phyloP scores from a whole-genome alignment of 2,888 invertebrate genomes.

The Nemurella pictetii region DNA sequence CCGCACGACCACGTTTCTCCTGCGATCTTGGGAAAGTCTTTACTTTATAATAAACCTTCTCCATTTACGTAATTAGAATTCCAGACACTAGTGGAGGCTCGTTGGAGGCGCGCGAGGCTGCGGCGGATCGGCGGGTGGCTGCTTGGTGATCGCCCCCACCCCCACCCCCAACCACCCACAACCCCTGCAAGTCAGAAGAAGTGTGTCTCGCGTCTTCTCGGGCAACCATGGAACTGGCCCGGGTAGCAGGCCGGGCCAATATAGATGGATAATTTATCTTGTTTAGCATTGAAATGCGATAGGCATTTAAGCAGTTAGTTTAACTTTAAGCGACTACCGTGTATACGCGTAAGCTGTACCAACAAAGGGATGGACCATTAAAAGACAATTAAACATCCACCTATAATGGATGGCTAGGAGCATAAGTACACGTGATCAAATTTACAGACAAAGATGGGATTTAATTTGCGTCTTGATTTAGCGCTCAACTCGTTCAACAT shows the following conservation, averaged over 20 bases:
- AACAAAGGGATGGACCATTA: conserved; percentile 14
- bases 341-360: background rate
- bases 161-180: background rate
- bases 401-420: background rate
- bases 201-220: background rate
- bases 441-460: background rate
- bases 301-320: conserved; percentile 12
- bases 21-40: conserved; percentile 30
- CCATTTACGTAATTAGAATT: conserved; percentile 41
- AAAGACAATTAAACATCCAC: conserved; percentile 22
- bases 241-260: background rate
- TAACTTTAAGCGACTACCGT: background rate
- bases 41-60: conserved; percentile 39
- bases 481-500: background rate
- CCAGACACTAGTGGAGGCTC: conserved; percentile 29
- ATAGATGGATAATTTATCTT: conserved; percentile 22
- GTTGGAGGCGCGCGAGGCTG: conserved; percentile 5
- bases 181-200: background rate
- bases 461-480: background rate
- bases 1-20: background rate
- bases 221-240: no score
- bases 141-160: background rate
- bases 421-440: background rate
- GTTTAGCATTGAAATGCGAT: conserved; percentile 19
- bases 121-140: conserved; percentile 15